Conservation (phyloP, 1,140 invertebrate genomes). For the Oppia nitens region DNA sequence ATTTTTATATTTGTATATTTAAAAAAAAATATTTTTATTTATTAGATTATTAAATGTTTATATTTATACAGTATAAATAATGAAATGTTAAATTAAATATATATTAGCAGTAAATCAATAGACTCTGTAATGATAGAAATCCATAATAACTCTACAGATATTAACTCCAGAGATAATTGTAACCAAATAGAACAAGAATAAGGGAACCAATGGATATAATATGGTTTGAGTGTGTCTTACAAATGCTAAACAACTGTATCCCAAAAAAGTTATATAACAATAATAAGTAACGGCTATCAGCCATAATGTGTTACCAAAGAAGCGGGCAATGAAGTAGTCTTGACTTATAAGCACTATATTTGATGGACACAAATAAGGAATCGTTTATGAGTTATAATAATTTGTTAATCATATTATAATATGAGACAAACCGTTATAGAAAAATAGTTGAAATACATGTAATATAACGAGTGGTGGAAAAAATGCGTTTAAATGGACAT, state of each 20-base stretch:
- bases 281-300: slow-evolving; percentile 79
- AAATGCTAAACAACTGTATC: slow-evolving; percentile 84
- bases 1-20: background rate
- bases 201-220: slow-evolving; percentile 61
- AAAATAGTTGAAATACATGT: slow-evolving; percentile 76
- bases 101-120: slow-evolving; percentile 6
- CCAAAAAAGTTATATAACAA: slow-evolving; percentile 91
- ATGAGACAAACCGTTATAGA: slow-evolving; percentile 56
- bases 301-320: slow-evolving; percentile 89
- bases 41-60: too few species aligned
- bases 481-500: slow-evolving; percentile 96
- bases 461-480: slow-evolving; percentile 85
- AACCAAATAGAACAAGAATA: slow-evolving; percentile 60
- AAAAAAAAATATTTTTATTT: too few species aligned
- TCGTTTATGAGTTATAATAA: slow-evolving; percentile 1
- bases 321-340: slow-evolving; percentile 51
- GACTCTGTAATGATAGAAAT: slow-evolving; percentile 60
- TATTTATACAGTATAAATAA: too few species aligned
- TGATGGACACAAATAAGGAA: slow-evolving; percentile 19
- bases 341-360: slow-evolving; percentile 52
- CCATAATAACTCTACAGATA: slow-evolving; percentile 49
- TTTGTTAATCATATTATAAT: background rate
- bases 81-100: background rate
- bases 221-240: slow-evolving; percentile 72
- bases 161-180: slow-evolving; percentile 45